phyloP scores from a whole-genome alignment of 2,113 vertebrate genomes.

The Cepphus grylle region DNA sequence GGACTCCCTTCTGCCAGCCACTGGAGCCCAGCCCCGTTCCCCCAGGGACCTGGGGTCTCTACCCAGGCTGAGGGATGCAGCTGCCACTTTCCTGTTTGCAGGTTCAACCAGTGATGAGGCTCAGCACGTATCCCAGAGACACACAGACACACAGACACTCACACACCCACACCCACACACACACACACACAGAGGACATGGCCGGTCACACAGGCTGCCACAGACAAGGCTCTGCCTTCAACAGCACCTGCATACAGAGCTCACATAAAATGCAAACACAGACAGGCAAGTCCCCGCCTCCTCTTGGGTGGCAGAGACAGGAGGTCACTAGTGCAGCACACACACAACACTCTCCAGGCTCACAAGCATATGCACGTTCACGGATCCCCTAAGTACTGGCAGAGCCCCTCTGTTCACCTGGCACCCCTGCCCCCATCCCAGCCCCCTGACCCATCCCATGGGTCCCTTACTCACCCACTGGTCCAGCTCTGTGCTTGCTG shows the following conservation, averaged over 20 bases:
- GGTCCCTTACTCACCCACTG: background rate
- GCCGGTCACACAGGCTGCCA: background rate
- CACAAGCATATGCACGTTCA: rapidly evolving
- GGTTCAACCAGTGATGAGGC: background rate
- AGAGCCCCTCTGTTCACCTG: rapidly evolving
- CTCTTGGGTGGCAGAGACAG: background rate
- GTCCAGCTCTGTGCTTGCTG: background rate
- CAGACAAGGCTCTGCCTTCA: background rate
- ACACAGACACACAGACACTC: background rate
- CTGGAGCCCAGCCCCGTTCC: background rate
- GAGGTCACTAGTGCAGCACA: background rate
- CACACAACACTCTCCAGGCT: background rate
- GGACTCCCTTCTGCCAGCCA: background rate
- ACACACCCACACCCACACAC: rapidly evolving
- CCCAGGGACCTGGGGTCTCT: rapidly evolving
- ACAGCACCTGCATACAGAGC: background rate
- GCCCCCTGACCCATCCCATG: rapidly evolving
- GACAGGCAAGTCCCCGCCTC: rapidly evolving
- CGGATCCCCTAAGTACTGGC: background rate
- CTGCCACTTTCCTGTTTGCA: background rate
- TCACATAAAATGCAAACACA: background rate
- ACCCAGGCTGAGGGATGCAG: background rate
- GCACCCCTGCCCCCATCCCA: rapidly evolving
- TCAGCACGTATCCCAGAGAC: background rate
- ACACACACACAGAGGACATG: rapidly evolving